Evolutionary conservation across 2,113 vertebrate genomes (phyloP).

Genomic region (Siphamia tubifer): DNA sequence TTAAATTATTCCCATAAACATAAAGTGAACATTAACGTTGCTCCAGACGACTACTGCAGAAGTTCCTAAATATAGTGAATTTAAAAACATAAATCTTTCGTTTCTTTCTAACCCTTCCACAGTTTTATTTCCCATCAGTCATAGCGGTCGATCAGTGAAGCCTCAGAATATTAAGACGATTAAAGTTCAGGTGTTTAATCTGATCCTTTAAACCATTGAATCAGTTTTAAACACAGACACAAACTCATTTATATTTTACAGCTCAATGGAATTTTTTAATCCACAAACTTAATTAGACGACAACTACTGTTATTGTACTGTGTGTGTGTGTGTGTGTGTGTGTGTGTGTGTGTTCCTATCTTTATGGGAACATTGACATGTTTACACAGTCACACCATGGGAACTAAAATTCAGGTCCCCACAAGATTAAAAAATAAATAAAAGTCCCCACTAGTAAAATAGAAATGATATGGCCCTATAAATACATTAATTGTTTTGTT

Average conservation of each 20-base stretch:
- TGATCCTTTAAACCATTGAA: constrained; percentile 4
- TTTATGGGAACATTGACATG: too few relatives aligned
- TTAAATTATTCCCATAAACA: too few relatives aligned
- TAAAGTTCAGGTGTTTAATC: constrained; percentile 30
- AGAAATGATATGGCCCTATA: too few relatives aligned
- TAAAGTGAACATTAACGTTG: too few relatives aligned
- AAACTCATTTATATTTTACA: constrained; percentile 25
- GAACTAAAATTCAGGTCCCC: too few relatives aligned
- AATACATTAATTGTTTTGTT: too few relatives aligned
- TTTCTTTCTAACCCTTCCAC: neutral
- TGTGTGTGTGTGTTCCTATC: too few relatives aligned
- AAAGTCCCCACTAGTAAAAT: too few relatives aligned
- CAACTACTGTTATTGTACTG: neutral
- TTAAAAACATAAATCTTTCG: neutral
- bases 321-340: neutral
- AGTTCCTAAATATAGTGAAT: neutral
- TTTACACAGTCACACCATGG: too few relatives aligned
- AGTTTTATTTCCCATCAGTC: neutral
- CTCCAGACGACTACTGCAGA: neutral
- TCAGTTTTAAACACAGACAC: neutral
- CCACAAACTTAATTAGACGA: neutral
- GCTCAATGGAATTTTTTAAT: constrained; percentile 2
- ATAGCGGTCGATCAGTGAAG: neutral
- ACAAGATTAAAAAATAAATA: too few relatives aligned
- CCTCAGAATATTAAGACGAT: constrained; percentile 34